phyloP scores from a whole-genome alignment of 1,140 invertebrate genomes.

The Bacillus rossius region DNA sequence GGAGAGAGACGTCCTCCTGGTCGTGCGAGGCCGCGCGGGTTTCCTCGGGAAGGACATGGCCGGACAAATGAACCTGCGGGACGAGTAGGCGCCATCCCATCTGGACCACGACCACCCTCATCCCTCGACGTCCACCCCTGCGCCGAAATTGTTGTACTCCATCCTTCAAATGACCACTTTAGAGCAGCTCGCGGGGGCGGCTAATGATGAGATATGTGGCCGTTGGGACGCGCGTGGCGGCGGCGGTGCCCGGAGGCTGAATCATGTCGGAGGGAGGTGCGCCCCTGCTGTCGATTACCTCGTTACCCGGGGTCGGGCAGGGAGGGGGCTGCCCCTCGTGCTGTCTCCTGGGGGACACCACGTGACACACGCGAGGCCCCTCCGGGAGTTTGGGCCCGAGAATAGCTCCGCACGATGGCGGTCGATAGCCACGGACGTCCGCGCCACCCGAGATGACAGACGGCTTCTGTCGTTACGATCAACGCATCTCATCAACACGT shows the following conservation, averaged over 20 bases:
- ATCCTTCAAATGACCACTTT: conserved; percentile 45
- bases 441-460: too few species aligned
- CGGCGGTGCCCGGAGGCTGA: conserved; percentile 20
- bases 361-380: too few species aligned
- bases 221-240: conserved; percentile 20
- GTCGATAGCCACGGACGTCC: too few species aligned
- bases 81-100: conserved; percentile 6
- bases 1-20: too few species aligned
- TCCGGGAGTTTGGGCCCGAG: too few species aligned
- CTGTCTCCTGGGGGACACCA: too few species aligned
- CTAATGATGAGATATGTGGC: conserved; percentile 44
- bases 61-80: conserved; percentile 12
- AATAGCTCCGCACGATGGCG: too few species aligned
- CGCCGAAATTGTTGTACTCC: conserved; percentile 26
- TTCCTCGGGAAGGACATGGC: background rate
- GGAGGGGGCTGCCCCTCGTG: background rate
- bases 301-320: background rate
- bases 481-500: too few species aligned
- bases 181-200: conserved; percentile 30
- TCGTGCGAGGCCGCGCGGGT: too few species aligned
- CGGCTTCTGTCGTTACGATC: too few species aligned
- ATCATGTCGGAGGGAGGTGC: conserved; percentile 25
- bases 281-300: conserved; percentile 10
- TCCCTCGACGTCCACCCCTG: background rate
- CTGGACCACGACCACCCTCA: background rate